phyloP scores from a whole-genome alignment of 2,888 invertebrate species.

The Parnassius mnemosyne region DNA sequence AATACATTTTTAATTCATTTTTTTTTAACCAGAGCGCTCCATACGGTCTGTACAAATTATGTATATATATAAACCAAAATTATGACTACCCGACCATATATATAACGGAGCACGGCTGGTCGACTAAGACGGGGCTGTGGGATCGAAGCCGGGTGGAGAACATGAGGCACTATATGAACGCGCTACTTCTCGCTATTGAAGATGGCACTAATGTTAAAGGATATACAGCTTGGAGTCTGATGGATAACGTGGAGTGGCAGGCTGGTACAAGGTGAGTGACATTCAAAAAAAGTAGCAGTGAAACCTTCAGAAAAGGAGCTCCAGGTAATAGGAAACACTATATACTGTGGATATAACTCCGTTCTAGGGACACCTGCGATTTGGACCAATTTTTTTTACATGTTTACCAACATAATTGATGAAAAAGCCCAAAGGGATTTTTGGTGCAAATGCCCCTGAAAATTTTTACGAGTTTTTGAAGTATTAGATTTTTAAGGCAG shows the following conservation, averaged over 20 bases:
- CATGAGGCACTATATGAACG: slow-evolving; percentile 62
- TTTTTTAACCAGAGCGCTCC: slow-evolving; percentile 53
- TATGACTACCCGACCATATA: slow-evolving; percentile 43
- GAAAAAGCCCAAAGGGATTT: too few relatives aligned
- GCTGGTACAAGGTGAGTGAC: slow-evolving; percentile 75
- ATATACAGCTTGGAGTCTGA: slow-evolving; percentile 83
- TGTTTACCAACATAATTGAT: too few relatives aligned
- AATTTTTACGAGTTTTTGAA: too few relatives aligned
- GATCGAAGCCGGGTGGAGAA: slow-evolving; percentile 67
- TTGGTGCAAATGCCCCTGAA: too few relatives aligned
- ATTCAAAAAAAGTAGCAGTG: not conserved
- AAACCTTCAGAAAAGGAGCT: too few relatives aligned
- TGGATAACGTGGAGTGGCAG: slow-evolving; percentile 85
- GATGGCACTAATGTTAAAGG: slow-evolving; percentile 73
- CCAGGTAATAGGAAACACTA: too few relatives aligned
- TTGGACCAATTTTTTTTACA: too few relatives aligned
- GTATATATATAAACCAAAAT: slow-evolving; percentile 51
- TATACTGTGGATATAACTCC: too few relatives aligned
- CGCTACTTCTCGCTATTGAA: slow-evolving; percentile 69
- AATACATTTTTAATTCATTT: too few relatives aligned
- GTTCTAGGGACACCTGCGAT: too few relatives aligned
- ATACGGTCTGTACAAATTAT: slow-evolving; percentile 61
- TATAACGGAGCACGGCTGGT: slow-evolving; percentile 80
- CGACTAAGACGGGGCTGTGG: slow-evolving; percentile 59
- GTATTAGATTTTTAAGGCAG: too few relatives aligned